A percentile compares a stretch with the other conserved stretches of the same genome.
Conservation (phyloP, 2,797 vertebrate genomes). For the Crotalus adamanteus region DNA sequence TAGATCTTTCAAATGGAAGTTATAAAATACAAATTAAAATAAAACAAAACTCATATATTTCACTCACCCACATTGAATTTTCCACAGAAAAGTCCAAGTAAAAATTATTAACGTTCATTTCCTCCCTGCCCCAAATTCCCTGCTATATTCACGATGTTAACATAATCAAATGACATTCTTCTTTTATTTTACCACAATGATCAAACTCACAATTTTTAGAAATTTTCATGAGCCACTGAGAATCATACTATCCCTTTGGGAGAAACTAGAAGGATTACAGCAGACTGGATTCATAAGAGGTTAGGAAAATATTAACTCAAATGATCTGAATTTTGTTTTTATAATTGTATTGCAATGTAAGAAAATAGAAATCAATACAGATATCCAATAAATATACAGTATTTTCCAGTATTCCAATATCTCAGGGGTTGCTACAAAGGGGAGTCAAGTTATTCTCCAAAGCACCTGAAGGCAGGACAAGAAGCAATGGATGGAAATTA, state of each 20-base stretch:
- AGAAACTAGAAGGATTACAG: background rate
- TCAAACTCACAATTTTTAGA: conserved; percentile 43
- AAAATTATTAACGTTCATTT: background rate
- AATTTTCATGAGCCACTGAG: conserved; percentile 47
- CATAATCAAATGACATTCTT: conserved; percentile 45
- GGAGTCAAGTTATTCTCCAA: too few species aligned
- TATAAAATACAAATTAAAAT: conserved; percentile 40
- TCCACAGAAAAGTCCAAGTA: conserved; percentile 29
- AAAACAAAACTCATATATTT: conserved; percentile 6
- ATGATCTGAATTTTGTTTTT: background rate
- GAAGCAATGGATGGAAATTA: too few species aligned
- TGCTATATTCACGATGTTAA: conserved; percentile 38
- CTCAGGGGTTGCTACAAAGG: too few species aligned
- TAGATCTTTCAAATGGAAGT: conserved; percentile 30
- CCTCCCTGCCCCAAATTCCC: conserved; percentile 23
- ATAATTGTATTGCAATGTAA: background rate
- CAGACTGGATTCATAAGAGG: background rate
- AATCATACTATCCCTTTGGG: conserved; percentile 18
- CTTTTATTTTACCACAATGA: conserved; percentile 26
- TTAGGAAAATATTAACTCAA: background rate
- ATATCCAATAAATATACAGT: background rate
- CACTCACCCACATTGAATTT: background rate
- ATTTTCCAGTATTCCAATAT: too few species aligned
- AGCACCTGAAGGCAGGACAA: too few species aligned
- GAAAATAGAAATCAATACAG: background rate